Evolutionary conservation across 2,113 vertebrate genomes (phyloP).

Genomic region (Cynoglossus semilaevis): DNA sequence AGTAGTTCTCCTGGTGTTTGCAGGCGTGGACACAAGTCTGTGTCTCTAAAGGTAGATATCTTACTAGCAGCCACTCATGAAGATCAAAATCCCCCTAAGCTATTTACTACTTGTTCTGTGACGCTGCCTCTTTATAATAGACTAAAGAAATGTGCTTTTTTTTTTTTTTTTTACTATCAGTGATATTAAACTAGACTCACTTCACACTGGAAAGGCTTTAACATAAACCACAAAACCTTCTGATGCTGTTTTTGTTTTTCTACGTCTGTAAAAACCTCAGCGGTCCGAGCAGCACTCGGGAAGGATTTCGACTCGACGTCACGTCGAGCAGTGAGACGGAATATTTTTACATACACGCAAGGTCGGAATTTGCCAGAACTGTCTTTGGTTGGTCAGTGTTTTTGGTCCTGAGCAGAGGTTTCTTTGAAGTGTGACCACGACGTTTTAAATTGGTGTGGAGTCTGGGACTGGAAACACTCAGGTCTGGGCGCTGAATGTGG

Average conservation of each 20-base stretch:
- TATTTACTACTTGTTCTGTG: constrained; percentile 60
- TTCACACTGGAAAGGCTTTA: constrained; percentile 34
- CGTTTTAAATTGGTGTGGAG: neutral
- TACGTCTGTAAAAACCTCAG: constrained; percentile 40
- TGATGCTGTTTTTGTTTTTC: constrained; percentile 1
- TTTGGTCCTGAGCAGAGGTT: neutral
- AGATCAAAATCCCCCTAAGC: constrained; percentile 30
- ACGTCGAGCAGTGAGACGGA: constrained; percentile 4
- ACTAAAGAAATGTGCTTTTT: constrained; percentile 51
- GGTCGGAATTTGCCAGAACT: constrained; percentile 36
- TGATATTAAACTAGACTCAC: constrained; percentile 32
- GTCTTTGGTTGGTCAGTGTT: constrained; percentile 8
- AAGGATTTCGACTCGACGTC: constrained; percentile 32
- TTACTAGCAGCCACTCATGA: constrained; percentile 34
- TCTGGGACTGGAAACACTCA: neutral
- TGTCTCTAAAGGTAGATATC: constrained; percentile 34
- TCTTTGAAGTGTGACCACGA: neutral
- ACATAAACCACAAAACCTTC: constrained; percentile 20
- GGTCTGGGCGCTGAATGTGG: neutral
- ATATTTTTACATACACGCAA: neutral
- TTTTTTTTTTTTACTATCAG: constrained; percentile 15
- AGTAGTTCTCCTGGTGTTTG: constrained; percentile 25
- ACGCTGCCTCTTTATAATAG: constrained; percentile 58
- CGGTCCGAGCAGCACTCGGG: constrained; percentile 24
- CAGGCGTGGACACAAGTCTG: constrained; percentile 26